Evolutionary conservation across 1,140 invertebrate species (phyloP), one percentile per base, ranked within the genome.

Genomic region (Marisa cornuarietis): DNA sequence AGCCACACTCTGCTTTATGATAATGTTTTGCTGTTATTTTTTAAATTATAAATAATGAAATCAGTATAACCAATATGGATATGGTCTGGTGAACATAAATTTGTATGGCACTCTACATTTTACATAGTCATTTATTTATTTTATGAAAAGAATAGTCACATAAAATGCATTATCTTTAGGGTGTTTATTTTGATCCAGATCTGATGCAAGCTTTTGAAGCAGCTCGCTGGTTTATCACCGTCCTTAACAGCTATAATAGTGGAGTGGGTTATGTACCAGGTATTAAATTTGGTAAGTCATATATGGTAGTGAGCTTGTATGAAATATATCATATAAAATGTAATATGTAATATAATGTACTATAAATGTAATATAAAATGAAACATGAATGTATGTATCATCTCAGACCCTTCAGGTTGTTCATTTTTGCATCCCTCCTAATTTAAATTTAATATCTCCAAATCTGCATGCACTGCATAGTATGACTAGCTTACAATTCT

Each of bases 211-310:
- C 84, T 9, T 87, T 91, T 20, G 91, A 92, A 79, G 91, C 91
- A 10, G 90, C 92, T 68, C 82, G 90, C 0, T 92, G 91, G 91
- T 87, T 90, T 4, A 76, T 92, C 42, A 87, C 88, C 76, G 82
- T 87, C 71, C 86, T 92, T 54, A 92, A 92, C 75, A 61, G 18
- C 16, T 66, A 81, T 22, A 82, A 82, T 52, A 24, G 52, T 22
- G 66, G 52, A 24, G 49, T 22, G 24, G 61, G 61, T 24, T 85
- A 83, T 72, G 72, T 86, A 11, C 76, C 54, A 66, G 82, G 84
- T 54, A 73, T 86, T 20, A 81, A 80, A 69, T 79, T 87, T 63
- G 86, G 86, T 87, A 76, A 82, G 85, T 26, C 18, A 11, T 68
- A 42, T 22, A 14, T 13, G 6, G 13, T 11, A 65, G 26, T 9